Base-by-base conservation (phyloP, 2,113 vertebrate species). In the Calyptommatus sinebrachiatus region DNA sequence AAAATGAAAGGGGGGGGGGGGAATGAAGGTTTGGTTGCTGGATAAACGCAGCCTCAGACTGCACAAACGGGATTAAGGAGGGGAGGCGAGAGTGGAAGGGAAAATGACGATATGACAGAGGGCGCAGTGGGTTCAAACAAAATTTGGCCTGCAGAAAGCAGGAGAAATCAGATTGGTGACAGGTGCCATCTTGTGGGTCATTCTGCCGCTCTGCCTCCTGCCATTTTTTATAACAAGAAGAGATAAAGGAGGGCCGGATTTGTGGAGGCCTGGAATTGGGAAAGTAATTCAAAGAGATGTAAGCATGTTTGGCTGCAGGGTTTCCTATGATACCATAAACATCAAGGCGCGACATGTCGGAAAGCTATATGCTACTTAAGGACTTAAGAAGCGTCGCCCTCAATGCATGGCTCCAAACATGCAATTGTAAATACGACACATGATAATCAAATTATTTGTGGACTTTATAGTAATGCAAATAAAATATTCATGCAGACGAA, bases 111-210 rank as follows among this genome's bases (percentile, higher is more conserved):
- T 97, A 96, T 98, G 97, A 97, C 97, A 95, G 95, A 97, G 96
- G 97, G 96, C 96, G 96, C 91, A 50, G 91, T 89, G 94, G 97
- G 97, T 99, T 98, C 97, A 99, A 97, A 97, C 95, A 97, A 98
- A 98, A 98, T 97, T 97, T 98, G 97, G 97, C 97, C 97, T 96
- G 96, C 96, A 97, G 97, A 97, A 97, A 91, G 95, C 96, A 95
- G 93, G 92, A 93, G 95, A 96, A 97, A 96, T 94, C 92, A 96
- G 96, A 94, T 95, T 95, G 91, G 96, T 98, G 97, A 98, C 97
- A 98, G 97, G 96, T 98, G 97, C 97, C 97, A 98, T 97, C 98
- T 98, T 97, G 95, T 95, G 96, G 97, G 97, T 98, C 97, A 98
- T 96, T 96, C 96, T 97, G 96, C 97, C 94, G 95, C 95, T 96